Conservation (phyloP, 2,888 invertebrate species). For the Aplocera efformata region DNA sequence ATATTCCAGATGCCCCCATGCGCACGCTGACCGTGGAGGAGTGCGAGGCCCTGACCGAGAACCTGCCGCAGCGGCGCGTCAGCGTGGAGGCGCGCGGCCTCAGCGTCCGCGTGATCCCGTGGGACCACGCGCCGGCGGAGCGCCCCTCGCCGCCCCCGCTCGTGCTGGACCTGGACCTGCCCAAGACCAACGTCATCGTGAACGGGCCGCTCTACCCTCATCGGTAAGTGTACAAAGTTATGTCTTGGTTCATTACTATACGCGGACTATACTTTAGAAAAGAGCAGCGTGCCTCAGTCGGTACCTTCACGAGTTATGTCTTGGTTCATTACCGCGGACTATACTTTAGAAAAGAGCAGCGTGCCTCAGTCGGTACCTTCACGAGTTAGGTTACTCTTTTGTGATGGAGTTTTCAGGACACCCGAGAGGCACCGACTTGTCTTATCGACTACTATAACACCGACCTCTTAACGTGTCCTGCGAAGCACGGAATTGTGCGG, state of each 20-base stretch:
- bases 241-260: neutral
- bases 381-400: too few species aligned
- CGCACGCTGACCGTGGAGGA: conserved; percentile 64
- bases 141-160: conserved; percentile 29
- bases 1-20: conserved; percentile 39
- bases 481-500: too few species aligned
- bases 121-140: conserved; percentile 46
- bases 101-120: conserved; percentile 43
- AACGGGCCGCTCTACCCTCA: conserved; percentile 58
- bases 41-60: conserved; percentile 55
- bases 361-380: too few species aligned
- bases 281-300: too few species aligned
- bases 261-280: too few species aligned
- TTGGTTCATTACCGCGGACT: too few species aligned
- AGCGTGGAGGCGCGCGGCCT: conserved; percentile 39
- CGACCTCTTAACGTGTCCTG: too few species aligned
- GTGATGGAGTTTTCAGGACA: too few species aligned
- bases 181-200: conserved; percentile 32
- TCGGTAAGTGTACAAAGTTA: conserved; percentile 39
- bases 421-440: too few species aligned
- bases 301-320: too few species aligned
- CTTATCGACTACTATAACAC: too few species aligned
- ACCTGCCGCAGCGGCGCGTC: conserved; percentile 52
- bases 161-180: conserved; percentile 42
- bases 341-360: too few species aligned